Base-by-base conservation (phyloP, 2,113 vertebrate species). In the Caranx melampygus region DNA sequence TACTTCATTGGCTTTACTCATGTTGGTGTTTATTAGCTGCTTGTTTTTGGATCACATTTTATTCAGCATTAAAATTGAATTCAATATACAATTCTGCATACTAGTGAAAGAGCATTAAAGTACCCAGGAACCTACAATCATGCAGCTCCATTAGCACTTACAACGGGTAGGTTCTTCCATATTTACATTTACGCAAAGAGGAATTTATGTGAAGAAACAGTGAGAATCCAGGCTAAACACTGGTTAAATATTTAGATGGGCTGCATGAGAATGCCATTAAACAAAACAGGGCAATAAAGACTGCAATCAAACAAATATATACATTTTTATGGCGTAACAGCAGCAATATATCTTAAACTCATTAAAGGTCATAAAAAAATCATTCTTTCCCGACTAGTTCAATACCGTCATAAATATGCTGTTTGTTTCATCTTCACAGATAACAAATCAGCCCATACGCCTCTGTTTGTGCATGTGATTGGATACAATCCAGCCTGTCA, bases 211-310 rank as follows among this genome's bases (percentile, higher is more conserved):
- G 15, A 72, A 16, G 42, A 64, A 63, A 64, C 16, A 55, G 55
- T 47, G 18, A 21, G 3, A 54, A 33, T 47, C 31, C 57, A 42
- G 6, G 26, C 40, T 76, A 21, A 70, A 44, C 37, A 14, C 35
- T 77, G 58, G 7, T 84, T 83, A 81, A 75, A 81, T 68, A 80
- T 81, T 81, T 66, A 84, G 78, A 63, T 51, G 60, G 33, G 37
- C 18, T 72, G 34, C 49, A 26, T 72, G 51, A 68, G 44, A 59
- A 58, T 65, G 68, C 34, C 21, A 45, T 67, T 81, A 71, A 73
- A 66, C 3, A 21, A 61, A 65, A 67, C 8, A 35, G n/a, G 47
- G n/a, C n/a, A 75, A 72, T 80, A 76, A 75, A 75, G 44, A 68
- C n/a, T 45, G 49, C 20, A 62, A 67, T 82, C 44, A 77, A 68